Evolutionary conservation across 2,113 vertebrate genomes (phyloP).

Genomic region (Reinhardtius hippoglossoides): DNA sequence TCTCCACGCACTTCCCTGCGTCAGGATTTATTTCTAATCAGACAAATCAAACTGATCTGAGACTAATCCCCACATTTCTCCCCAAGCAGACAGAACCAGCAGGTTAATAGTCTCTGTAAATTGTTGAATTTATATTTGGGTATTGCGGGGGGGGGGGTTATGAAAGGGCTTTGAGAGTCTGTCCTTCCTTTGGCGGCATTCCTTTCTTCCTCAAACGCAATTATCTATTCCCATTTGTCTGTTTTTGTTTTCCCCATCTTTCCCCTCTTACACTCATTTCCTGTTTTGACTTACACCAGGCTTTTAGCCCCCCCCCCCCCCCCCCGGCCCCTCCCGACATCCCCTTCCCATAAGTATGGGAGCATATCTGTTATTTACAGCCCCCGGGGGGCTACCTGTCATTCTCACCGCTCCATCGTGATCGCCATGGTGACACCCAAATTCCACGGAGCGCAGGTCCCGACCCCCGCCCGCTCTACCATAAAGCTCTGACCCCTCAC

Average conservation of each 20-base stretch:
- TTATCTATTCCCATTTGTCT: slow-evolving; percentile 77
- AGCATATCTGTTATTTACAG: slow-evolving; percentile 78
- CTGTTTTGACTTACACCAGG: slow-evolving; percentile 77
- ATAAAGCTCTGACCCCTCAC: slow-evolving; percentile 74
- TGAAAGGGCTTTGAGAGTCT: slow-evolving; percentile 41
- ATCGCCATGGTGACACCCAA: slow-evolving; percentile 75
- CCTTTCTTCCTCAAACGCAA: slow-evolving; percentile 63
- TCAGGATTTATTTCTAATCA: neutral
- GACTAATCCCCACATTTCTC: slow-evolving; percentile 7
- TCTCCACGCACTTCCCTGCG: neutral
- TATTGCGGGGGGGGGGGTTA: slow-evolving; percentile 19
- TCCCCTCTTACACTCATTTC: slow-evolving; percentile 74
- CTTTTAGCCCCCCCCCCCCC: slow-evolving; percentile 44
- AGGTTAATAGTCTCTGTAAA: slow-evolving; percentile 8
- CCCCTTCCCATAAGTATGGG: slow-evolving; percentile 51
- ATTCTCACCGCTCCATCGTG: slow-evolving; percentile 71
- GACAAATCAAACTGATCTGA: slow-evolving; percentile 11
- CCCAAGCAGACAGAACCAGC: neutral
- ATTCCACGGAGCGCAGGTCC: slow-evolving; percentile 74
- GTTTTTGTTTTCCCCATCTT: slow-evolving; percentile 72
- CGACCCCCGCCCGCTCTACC: slow-evolving; percentile 61
- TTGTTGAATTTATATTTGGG: slow-evolving; percentile 24
- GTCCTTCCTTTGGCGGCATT: slow-evolving; percentile 62
- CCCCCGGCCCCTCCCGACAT: neutral
- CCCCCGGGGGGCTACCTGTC: slow-evolving; percentile 80